phyloP scores from a whole-genome alignment of 1,140 invertebrate genomes.

The Ostrea edulis region DNA sequence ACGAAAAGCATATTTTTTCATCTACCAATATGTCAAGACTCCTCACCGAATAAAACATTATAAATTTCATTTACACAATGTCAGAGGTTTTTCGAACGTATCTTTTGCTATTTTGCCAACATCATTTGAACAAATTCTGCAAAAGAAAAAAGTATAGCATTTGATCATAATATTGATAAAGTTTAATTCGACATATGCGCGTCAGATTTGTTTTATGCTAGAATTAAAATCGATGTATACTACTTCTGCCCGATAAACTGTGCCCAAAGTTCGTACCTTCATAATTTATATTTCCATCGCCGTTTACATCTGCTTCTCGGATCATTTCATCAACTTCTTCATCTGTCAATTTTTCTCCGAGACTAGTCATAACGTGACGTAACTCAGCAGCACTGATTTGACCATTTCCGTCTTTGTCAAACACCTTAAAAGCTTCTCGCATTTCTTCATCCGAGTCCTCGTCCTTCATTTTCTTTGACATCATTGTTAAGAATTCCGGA shows the following conservation, averaged over 20 bases:
- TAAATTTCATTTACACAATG: conserved; percentile 3
- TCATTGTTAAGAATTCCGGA: conserved; percentile 28
- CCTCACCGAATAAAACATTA: neutral
- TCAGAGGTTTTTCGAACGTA: neutral
- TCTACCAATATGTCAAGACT: neutral
- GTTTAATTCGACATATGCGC: neutral
- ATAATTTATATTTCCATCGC: neutral
- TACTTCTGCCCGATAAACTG: too few relatives aligned
- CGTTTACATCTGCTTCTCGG: neutral
- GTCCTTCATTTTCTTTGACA: conserved; percentile 10
- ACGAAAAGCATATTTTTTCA: too few relatives aligned
- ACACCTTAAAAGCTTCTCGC: neutral
- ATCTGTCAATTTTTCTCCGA: conserved; percentile 19
- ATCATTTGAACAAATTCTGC: conserved; percentile 11
- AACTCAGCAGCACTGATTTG: neutral
- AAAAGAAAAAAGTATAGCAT: neutral
- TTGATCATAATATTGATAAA: neutral
- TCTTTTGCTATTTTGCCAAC: neutral
- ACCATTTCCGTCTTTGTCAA: conserved; percentile 18
- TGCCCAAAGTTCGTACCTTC: neutral
- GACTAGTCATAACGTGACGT: conserved; percentile 29
- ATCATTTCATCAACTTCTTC: conserved; percentile 23
- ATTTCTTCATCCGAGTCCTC: neutral
- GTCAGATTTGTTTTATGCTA: too few relatives aligned
- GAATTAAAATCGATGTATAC: too few relatives aligned